phyloP scores from a whole-genome alignment of 2,797 vertebrate species.

The Arremon brunneinucha region DNA sequence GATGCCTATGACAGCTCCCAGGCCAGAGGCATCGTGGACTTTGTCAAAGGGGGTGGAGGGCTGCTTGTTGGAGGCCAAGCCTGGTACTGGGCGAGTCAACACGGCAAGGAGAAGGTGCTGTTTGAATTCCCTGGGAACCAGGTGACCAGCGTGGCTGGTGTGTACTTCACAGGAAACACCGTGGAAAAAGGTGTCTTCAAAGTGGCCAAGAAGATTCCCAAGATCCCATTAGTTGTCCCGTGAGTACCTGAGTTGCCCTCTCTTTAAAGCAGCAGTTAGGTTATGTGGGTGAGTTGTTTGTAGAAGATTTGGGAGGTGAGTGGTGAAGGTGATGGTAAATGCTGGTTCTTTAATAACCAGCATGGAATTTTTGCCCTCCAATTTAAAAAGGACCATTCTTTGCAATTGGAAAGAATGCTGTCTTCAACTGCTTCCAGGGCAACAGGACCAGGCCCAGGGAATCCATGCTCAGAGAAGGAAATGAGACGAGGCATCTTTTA shows the following conservation, averaged over 20 bases:
- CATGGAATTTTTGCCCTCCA: neutral
- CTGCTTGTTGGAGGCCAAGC: slow-evolving; percentile 75
- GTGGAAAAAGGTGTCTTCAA: slow-evolving; percentile 69
- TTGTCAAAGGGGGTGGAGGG: slow-evolving; percentile 69
- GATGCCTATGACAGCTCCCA: slow-evolving; percentile 53
- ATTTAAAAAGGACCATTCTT: neutral
- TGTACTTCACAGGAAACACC: slow-evolving; percentile 72
- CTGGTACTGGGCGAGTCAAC: slow-evolving; percentile 69
- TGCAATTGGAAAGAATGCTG: neutral
- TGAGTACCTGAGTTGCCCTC: slow-evolving; percentile 61
- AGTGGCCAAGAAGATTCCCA: slow-evolving; percentile 71
- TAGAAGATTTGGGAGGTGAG: neutral
- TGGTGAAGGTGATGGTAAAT: neutral
- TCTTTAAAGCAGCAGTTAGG: neutral
- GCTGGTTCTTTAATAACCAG: neutral
- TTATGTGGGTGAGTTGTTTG: neutral
- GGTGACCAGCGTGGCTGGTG: slow-evolving; percentile 69
- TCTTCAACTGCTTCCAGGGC: neutral
- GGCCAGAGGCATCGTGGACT: slow-evolving; percentile 54
- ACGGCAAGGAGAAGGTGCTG: slow-evolving; percentile 64
- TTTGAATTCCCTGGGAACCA: slow-evolving; percentile 75
- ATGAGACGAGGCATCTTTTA: neutral
- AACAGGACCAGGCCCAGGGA: neutral
- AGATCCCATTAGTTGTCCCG: slow-evolving; percentile 60
- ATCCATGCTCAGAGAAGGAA: neutral